A percentile compares a stretch with the other conserved stretches of the same genome.
phyloP scores from a whole-genome alignment of 2,888 invertebrate species.

The Agonopterix arenella region DNA sequence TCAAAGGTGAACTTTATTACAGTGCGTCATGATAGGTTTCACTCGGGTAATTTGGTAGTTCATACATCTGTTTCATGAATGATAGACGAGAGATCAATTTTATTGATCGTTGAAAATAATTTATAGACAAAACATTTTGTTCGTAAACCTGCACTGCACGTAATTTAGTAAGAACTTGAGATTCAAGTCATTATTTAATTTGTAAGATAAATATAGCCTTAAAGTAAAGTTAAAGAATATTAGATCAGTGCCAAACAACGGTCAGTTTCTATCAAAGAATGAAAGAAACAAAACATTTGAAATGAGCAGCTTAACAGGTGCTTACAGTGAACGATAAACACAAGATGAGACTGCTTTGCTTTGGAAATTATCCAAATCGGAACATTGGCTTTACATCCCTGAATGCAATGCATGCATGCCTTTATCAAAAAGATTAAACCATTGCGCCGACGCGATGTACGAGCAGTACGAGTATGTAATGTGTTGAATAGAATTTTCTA shows the following conservation, averaged over 20 bases:
- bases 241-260: too few species aligned
- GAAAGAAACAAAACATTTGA: too few species aligned
- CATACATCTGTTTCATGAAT: neutral
- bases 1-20: conserved; percentile 38
- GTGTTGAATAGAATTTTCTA: conserved; percentile 23
- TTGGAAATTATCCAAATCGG: conserved; percentile 40
- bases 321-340: conserved; percentile 44
- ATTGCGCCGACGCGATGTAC: conserved; percentile 24
- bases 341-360: conserved; percentile 28
- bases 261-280: too few species aligned
- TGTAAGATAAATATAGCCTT: too few species aligned
- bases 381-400: conserved; percentile 24
- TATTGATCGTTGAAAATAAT: neutral
- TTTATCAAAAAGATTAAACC: conserved; percentile 11
- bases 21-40: neutral
- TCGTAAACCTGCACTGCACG: too few species aligned
- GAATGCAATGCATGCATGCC: conserved; percentile 6
- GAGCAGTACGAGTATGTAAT: too few species aligned
- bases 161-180: too few species aligned
- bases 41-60: conserved; percentile 8
- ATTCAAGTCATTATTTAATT: too few species aligned
- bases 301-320: conserved; percentile 14
- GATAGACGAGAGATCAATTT: neutral
- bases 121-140: too few species aligned
- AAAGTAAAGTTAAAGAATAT: too few species aligned